phyloP scores from a whole-genome alignment of 1,140 invertebrate genomes.

The Atopsyche davidsoni region DNA sequence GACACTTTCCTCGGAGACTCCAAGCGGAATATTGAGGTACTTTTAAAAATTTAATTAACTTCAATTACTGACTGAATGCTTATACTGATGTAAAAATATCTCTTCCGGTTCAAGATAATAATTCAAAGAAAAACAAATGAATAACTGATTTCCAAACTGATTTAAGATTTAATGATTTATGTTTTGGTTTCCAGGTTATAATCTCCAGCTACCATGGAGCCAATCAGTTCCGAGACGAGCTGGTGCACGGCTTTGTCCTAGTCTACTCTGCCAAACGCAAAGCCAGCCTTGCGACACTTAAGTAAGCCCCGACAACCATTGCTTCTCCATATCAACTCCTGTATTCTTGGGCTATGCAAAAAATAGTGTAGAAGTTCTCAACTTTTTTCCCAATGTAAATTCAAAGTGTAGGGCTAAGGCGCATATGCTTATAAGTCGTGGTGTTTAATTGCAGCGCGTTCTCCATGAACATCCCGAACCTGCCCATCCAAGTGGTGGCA shows the following conservation, averaged over 20 bases:
- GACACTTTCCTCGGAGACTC: conserved; percentile 87
- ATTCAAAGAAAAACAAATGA: too few relatives aligned
- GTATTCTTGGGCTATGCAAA: background rate
- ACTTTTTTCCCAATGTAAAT: conserved; percentile 7
- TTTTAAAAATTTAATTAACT: background rate
- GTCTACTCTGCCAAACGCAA: conserved; percentile 93
- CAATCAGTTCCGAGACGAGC: conserved; percentile 83
- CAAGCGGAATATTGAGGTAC: conserved; percentile 80
- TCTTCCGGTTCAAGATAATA: too few relatives aligned
- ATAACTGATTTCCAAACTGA: background rate
- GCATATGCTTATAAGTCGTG: too few relatives aligned
- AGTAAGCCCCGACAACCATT: too few relatives aligned
- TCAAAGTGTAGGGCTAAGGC: background rate
- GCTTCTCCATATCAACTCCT: too few relatives aligned
- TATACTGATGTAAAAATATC: too few relatives aligned
- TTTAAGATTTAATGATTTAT: conserved; percentile 6
- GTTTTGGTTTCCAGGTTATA: conserved; percentile 54
- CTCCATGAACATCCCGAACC: conserved; percentile 88
- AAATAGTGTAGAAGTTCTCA: conserved; percentile 6
- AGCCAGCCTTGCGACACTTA: conserved; percentile 88
- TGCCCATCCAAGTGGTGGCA: conserved; percentile 92
- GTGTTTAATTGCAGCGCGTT: conserved; percentile 70
- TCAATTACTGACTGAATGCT: background rate
- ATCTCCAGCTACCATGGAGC: conserved; percentile 94
- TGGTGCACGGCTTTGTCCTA: conserved; percentile 93